A percentile compares a stretch with the other conserved stretches of the same genome.
Conservation (phyloP, 2,888 invertebrate species). For the Brachylomia viminalis region DNA sequence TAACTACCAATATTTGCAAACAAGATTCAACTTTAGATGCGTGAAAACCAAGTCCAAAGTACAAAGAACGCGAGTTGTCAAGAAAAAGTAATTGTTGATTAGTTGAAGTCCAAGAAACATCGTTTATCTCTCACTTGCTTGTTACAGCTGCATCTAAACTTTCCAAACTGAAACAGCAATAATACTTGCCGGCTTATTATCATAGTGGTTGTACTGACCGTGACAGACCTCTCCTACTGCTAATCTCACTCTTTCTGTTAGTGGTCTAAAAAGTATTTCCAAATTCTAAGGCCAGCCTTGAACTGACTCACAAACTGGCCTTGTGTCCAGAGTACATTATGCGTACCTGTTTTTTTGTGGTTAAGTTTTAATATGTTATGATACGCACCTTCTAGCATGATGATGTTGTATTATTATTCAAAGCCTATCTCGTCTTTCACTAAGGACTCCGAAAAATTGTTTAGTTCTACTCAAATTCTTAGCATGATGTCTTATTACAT, state of each 20-base stretch:
- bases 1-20: neutral
- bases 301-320: neutral
- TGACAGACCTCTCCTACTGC: neutral
- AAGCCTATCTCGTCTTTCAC: too few relatives aligned
- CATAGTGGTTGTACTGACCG: neutral
- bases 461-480: neutral
- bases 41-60: neutral
- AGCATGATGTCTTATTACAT: conserved; percentile 3
- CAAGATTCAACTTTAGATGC: neutral
- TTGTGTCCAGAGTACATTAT: conserved; percentile 21
- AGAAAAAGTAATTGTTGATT: neutral
- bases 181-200: neutral
- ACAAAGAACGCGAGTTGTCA: neutral
- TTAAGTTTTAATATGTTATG: conserved; percentile 36
- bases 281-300: neutral
- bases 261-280: neutral
- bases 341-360: conserved; percentile 68
- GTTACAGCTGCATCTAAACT: neutral
- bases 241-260: neutral
- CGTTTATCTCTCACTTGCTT: neutral
- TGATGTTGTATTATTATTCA: too few relatives aligned
- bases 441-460: neutral
- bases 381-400: too few relatives aligned
- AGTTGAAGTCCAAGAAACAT: neutral
- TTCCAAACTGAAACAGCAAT: neutral